Base-by-base conservation (phyloP, 2,888 invertebrate species). In the Oscheius sp. region DNA sequence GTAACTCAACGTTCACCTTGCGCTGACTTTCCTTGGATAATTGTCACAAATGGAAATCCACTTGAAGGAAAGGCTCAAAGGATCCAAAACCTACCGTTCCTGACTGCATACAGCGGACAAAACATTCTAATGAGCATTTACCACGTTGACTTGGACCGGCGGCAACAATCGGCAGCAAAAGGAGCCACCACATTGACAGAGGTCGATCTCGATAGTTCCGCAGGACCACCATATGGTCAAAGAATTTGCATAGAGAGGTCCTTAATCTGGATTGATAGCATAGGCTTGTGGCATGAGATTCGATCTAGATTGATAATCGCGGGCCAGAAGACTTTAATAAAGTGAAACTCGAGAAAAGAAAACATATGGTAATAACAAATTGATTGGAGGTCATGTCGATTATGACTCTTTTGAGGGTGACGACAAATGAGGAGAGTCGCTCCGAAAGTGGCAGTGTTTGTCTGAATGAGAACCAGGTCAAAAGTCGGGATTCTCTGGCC, bases 81-180 rank as follows among this genome's bases (percentile, higher is more conserved):
- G 35, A 35, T 52, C 46, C n/a, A 49, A 53, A 59, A 71, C 78
- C 74, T 35, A 83, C 82, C 78, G 86, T 86, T 79, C 86, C 86
- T 13, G 84, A 78, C 45, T 77, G 75, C 78, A 85, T 84, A 66
- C 86, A 86, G 27, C 81, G 73, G 16, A 80, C 76, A 64, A 79
- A 86, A 69, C 86, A 86, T 73, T 86, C 84, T 43, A 86, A 69
- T 55, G 85, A 78, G 75, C 85, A 85, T 66, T 79, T 78, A n/a
- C 82, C 79, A 49, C 81, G 77, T 25, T 73, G 63, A 68, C 82
- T 80, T 18, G 83, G 73, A 41, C 53, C 64, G 35, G 73, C 61
- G 12, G 25, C 16, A 21, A 59, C 59, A 29, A 61, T 18, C 6
- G 53, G 41, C 66, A 69, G 45, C 45, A 66, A 25, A 21, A 72